Evolutionary conservation across 2,797 vertebrate species (phyloP).

Genomic region (Gouania willdenowi): DNA sequence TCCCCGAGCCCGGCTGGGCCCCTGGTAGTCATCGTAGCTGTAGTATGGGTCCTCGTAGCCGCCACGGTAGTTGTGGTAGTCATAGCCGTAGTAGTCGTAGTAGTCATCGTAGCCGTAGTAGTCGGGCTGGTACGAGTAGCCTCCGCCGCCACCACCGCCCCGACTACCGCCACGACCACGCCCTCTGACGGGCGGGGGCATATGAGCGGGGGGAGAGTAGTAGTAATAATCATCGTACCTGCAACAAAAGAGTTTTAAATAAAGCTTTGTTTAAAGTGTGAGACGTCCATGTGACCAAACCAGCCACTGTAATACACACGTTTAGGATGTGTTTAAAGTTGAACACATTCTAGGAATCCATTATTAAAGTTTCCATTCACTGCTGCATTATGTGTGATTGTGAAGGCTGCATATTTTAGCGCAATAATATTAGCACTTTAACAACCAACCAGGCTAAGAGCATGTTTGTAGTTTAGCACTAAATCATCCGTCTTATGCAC

Average conservation of each 20-base stretch:
- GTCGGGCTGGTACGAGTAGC: conserved; percentile 91
- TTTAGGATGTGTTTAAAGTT: too few relatives aligned
- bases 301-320: too few relatives aligned
- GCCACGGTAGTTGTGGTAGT: conserved; percentile 96
- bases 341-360: too few relatives aligned
- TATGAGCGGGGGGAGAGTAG: conserved; percentile 90
- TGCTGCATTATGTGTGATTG: too few relatives aligned
- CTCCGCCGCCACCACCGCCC: conserved; percentile 75
- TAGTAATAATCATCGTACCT: conserved; percentile 99
- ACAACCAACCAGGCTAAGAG: too few relatives aligned
- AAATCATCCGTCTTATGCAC: too few relatives aligned
- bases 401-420: too few relatives aligned
- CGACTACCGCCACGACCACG: conserved; percentile 76
- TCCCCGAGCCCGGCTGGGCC: conserved; percentile 80
- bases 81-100: conserved; percentile 96
- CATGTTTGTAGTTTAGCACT: too few relatives aligned
- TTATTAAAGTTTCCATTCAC: too few relatives aligned
- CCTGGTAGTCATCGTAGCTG: conserved; percentile 96
- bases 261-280: too few relatives aligned
- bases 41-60: conserved; percentile 98
- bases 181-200: conserved; percentile 88
- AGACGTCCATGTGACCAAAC: too few relatives aligned
- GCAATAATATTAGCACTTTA: too few relatives aligned
- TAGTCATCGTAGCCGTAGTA: conserved; percentile 97
- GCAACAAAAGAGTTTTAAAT: conserved; percentile 6